Percentiles rank a stretch among this genome's conserved stretches.
Evolutionary conservation across 2,113 vertebrate species (phyloP).

Genomic region (Opisthocomus hoazin): DNA sequence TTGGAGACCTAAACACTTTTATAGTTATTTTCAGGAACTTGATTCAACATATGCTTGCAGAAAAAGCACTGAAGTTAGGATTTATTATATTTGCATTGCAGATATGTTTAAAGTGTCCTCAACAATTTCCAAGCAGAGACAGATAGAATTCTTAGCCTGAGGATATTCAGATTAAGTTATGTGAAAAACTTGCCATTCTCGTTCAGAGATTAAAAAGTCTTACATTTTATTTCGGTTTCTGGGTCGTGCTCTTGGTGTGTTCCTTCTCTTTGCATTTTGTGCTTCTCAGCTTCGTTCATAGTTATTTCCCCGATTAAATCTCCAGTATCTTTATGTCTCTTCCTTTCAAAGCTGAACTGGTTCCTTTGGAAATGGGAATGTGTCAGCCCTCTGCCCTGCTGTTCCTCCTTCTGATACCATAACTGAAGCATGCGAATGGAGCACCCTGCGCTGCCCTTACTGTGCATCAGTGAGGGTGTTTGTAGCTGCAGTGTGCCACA

Average conservation of each 20-base stretch:
- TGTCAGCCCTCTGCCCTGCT: background rate
- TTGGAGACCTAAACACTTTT: background rate
- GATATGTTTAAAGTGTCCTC: background rate
- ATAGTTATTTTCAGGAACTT: background rate
- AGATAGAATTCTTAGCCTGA: background rate
- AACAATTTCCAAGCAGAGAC: background rate
- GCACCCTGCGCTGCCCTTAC: background rate
- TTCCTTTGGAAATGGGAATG: background rate
- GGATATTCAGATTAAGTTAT: background rate
- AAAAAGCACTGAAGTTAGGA: background rate
- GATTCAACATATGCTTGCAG: background rate
- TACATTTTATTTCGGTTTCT: background rate
- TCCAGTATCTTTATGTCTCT: background rate
- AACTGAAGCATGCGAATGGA: background rate
- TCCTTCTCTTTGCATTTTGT: background rate
- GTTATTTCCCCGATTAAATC: background rate
- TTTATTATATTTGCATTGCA: background rate
- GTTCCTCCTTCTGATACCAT: fast-evolving
- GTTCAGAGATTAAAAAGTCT: background rate
- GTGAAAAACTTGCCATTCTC: background rate
- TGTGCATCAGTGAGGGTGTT: background rate
- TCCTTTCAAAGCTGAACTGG: background rate
- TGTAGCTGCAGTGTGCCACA: background rate
- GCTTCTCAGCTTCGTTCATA: background rate
- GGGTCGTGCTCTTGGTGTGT: background rate